These are phyloP conservation scores for Troilus luridus DNA, from an alignment of 2,888 invertebrate species.

Conservation along the genomic window DNA sequence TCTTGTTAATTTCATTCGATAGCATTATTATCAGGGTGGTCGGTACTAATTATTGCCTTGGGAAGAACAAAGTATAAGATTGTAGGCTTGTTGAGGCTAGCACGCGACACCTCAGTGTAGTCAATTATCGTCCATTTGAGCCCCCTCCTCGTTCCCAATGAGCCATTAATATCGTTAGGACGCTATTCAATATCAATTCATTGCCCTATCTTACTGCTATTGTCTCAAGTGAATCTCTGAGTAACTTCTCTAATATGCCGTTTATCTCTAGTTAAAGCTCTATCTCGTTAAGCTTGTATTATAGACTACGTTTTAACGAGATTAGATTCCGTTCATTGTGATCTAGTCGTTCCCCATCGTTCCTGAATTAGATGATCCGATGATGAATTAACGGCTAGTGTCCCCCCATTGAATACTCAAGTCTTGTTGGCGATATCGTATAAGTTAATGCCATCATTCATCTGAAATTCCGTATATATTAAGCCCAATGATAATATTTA, in stretches of 20 bases:
- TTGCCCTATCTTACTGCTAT: not conserved
- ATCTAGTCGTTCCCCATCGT: not conserved
- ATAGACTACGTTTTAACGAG: not conserved
- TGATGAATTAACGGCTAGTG: not conserved
- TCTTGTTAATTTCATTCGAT: not conserved
- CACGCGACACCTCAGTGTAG: not conserved
- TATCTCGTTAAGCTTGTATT: not conserved
- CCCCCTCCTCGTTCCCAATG: not conserved
- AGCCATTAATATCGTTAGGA: constrained; percentile 15
- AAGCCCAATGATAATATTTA: no score
- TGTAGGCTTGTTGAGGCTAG: not conserved
- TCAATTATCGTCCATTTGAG: constrained; percentile 13
- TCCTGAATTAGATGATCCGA: not conserved
- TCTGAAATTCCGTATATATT: no score
- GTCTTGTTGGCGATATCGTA: no score
- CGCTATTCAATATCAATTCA: constrained; percentile 17
- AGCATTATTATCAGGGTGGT: not conserved
- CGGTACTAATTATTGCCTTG: not conserved
- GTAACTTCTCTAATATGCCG: not conserved
- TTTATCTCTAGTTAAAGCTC: not conserved
- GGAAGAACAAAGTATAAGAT: not conserved
- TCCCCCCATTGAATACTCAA: not conserved
- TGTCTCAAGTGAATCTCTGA: not conserved
- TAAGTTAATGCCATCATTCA: no score
- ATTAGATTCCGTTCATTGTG: not conserved